Evolutionary conservation across 2,113 vertebrate species (phyloP).

Genomic region (Rissa tridactyla): DNA sequence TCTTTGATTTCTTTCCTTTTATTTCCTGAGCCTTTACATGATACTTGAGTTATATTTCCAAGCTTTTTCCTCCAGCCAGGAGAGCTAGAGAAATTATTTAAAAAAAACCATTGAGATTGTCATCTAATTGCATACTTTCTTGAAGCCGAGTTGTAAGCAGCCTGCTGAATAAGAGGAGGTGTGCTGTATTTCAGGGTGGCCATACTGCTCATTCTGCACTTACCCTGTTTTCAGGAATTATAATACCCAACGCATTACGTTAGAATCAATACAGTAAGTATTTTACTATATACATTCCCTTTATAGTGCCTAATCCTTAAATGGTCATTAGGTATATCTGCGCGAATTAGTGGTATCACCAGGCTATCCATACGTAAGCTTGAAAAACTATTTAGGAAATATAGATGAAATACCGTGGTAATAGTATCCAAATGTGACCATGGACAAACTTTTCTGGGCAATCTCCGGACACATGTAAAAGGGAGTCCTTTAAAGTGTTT

Average conservation of each 20-base stretch:
- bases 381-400: not conserved
- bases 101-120: not conserved
- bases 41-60: not conserved
- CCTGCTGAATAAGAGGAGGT: not conserved
- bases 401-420: not conserved
- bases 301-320: not conserved
- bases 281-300: fast-evolving
- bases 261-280: not conserved
- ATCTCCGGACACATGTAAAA: not conserved
- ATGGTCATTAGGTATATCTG: not conserved
- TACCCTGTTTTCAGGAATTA: not conserved
- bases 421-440: not conserved
- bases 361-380: not conserved
- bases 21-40: not conserved
- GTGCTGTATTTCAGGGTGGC: not conserved
- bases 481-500: not conserved
- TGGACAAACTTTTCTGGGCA: not conserved
- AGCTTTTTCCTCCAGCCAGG: not conserved
- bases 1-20: not conserved
- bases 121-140: not conserved
- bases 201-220: not conserved
- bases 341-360: not conserved
- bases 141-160: not conserved
- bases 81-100: not conserved
- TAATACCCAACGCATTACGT: not conserved